These are phyloP conservation scores for Vireo altiloquus DNA, from an alignment of 2,113 vertebrate species.

Conservation along the genomic window DNA sequence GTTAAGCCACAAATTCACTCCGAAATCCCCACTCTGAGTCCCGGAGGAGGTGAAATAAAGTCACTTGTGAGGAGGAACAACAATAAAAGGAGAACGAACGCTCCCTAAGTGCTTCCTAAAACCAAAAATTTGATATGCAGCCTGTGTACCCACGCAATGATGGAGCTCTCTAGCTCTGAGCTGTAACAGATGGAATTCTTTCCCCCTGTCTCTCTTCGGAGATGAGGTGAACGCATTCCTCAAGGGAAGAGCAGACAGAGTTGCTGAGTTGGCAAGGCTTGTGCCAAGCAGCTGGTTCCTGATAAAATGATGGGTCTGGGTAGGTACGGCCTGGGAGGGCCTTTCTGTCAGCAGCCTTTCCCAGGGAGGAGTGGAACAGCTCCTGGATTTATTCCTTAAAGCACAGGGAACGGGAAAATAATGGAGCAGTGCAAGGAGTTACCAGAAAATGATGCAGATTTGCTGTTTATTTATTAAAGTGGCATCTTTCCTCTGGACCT, in stretches of 20 bases:
- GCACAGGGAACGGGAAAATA: not conserved
- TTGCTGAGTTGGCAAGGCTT: conserved; percentile 59
- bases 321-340: not conserved
- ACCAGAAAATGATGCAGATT: not conserved
- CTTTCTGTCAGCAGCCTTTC: not conserved
- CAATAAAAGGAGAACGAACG: conserved; percentile 53
- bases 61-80: conserved; percentile 55
- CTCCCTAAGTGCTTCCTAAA: conserved; percentile 63
- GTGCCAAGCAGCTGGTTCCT: conserved; percentile 54
- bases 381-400: accelerated
- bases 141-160: conserved; percentile 33
- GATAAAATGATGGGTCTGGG: not conserved
- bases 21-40: conserved; percentile 25
- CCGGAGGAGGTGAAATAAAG: conserved; percentile 46
- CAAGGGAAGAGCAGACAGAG: conserved; percentile 37
- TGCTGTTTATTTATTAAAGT: not conserved
- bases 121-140: conserved; percentile 53
- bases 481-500: not conserved
- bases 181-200: conserved; percentile 65
- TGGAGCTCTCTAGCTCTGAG: conserved; percentile 44
- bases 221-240: conserved; percentile 68
- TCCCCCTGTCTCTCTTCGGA: conserved; percentile 43
- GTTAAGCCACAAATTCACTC: conserved; percentile 33
- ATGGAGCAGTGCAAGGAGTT: accelerated
- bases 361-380: not conserved